phyloP scores from a whole-genome alignment of 2,797 vertebrate genomes.

The Hozukius guyotensis region DNA sequence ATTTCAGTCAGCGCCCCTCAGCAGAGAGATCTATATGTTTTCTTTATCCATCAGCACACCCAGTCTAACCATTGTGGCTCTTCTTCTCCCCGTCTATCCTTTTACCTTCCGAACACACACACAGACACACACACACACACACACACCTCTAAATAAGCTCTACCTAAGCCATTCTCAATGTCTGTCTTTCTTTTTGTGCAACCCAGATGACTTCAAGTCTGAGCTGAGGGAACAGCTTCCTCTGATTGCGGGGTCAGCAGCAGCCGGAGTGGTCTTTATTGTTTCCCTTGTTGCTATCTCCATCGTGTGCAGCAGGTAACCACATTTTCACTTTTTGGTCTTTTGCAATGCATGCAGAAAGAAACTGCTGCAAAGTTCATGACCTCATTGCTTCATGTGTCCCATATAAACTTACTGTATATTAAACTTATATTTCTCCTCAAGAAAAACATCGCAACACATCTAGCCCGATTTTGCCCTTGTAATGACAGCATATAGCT shows the following conservation, averaged over 20 bases:
- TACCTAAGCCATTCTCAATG: slow-evolving; percentile 16
- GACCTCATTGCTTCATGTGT: background rate
- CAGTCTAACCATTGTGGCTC: slow-evolving; percentile 18
- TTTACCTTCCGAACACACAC: slow-evolving; percentile 8
- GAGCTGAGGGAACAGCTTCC: slow-evolving; percentile 97
- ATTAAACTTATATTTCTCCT: background rate
- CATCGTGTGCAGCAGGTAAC: slow-evolving; percentile 97
- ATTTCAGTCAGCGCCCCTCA: slow-evolving; percentile 53
- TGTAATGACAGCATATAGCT: background rate
- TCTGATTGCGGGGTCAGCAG: slow-evolving; percentile 94
- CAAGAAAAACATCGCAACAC: background rate
- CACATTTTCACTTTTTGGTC: background rate
- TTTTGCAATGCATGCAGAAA: background rate
- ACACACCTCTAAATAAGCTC: slow-evolving; percentile 1
- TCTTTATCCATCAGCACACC: slow-evolving; percentile 51
- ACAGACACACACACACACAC: background rate
- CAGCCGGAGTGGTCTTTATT: slow-evolving; percentile 95
- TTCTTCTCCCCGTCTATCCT: background rate
- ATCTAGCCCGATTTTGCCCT: background rate
- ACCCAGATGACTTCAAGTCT: slow-evolving; percentile 96
- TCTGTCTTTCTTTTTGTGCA: slow-evolving; percentile 42
- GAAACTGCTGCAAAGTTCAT: background rate
- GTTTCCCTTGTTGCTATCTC: slow-evolving; percentile 97
- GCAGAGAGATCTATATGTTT: slow-evolving; percentile 56
- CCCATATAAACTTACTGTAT: background rate